Evolutionary conservation across 2,888 invertebrate species (phyloP).

Genomic region (Vanessa cardui): DNA sequence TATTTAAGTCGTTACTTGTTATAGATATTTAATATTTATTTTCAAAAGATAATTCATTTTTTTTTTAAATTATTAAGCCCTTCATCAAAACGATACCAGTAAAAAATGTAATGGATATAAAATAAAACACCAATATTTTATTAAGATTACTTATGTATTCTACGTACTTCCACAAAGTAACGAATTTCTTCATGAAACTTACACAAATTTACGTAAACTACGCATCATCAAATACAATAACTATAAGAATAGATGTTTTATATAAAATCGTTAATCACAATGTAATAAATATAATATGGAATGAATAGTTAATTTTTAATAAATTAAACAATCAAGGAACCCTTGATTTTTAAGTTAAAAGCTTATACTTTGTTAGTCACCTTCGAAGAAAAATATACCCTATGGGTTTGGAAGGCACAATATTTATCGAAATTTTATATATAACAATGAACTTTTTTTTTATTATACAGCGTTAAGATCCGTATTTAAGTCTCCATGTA

Average conservation of each 20-base stretch:
- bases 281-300: conserved; percentile 65
- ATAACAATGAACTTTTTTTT: conserved; percentile 47
- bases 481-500: conserved; percentile 19
- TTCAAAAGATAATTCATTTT: no score
- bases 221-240: conserved; percentile 60
- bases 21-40: no score
- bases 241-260: conserved; percentile 61
- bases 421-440: conserved; percentile 42
- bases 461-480: conserved; percentile 13
- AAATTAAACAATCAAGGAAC: conserved; percentile 54
- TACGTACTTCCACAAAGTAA: conserved; percentile 73
- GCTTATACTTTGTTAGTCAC: conserved; percentile 50
- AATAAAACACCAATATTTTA: conserved; percentile 37
- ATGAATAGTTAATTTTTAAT: conserved; percentile 59
- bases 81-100: background rate
- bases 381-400: conserved; percentile 50
- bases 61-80: no score
- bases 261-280: conserved; percentile 71
- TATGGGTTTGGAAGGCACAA: conserved; percentile 61
- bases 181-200: conserved; percentile 65
- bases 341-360: conserved; percentile 51
- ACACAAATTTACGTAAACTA: conserved; percentile 59
- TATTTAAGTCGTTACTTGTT: no score
- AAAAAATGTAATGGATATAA: conserved; percentile 5
- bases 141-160: conserved; percentile 59